phyloP scores from a whole-genome alignment of 2,888 invertebrate species.

The Drosophila neotestacea region DNA sequence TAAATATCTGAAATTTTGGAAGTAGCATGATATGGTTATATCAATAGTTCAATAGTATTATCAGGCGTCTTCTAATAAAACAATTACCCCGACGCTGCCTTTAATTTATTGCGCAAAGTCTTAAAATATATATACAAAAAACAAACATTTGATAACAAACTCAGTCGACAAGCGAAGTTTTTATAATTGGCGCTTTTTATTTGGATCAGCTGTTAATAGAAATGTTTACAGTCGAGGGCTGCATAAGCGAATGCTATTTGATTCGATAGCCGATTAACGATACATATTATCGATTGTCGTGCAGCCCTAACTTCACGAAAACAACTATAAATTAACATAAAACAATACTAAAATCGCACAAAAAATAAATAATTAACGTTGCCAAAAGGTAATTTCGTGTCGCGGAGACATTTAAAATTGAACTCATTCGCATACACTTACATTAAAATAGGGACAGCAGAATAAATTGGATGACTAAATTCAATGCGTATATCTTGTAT shows the following conservation, averaged over 20 bases:
- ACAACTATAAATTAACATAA: conserved; percentile 46
- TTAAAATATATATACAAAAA: neutral
- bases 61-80: conserved; percentile 46
- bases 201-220: conserved; percentile 24
- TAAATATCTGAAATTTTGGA: conserved; percentile 18
- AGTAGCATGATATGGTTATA: conserved; percentile 20
- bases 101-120: too few relatives aligned
- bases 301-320: conserved; percentile 37
- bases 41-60: conserved; percentile 13
- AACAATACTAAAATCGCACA: conserved; percentile 38
- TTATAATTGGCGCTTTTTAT: conserved; percentile 11
- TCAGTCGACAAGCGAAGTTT: neutral
- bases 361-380: conserved; percentile 49
- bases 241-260: neutral
- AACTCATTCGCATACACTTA: neutral
- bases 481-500: neutral
- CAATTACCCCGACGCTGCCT: conserved; percentile 6
- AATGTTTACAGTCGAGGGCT: conserved; percentile 34
- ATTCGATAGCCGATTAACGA: conserved; percentile 13
- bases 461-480: neutral
- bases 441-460: neutral
- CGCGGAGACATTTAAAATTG: neutral
- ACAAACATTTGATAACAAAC: neutral
- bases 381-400: conserved; percentile 63
- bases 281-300: conserved; percentile 15